Evolutionary conservation across 2,888 invertebrate species (phyloP).

Genomic region (Oscheius sp.): DNA sequence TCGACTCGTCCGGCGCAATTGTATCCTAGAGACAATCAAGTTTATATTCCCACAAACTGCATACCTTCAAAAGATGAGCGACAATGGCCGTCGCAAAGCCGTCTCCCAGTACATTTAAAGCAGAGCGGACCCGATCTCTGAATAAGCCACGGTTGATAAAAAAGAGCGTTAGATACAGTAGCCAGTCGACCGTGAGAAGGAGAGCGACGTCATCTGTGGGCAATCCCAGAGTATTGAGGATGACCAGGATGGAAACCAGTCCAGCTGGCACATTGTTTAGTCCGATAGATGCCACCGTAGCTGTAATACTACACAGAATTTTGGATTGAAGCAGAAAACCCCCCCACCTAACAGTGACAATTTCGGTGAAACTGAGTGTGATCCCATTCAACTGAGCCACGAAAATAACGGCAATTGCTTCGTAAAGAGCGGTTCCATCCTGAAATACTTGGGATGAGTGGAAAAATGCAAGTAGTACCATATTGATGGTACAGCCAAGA

Average conservation of each 20-base stretch:
- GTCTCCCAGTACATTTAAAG: constrained; percentile 77
- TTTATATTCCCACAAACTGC: neutral
- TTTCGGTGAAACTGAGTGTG: constrained; percentile 9
- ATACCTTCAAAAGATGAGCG: constrained; percentile 74
- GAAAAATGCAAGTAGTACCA: constrained; percentile 76
- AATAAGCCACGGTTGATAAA: no score
- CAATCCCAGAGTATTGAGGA: constrained; percentile 74
- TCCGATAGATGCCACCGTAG: constrained; percentile 94
- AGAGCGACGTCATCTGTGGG: constrained; percentile 74
- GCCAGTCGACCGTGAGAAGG: constrained; percentile 75
- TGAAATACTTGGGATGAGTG: constrained; percentile 77
- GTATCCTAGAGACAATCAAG: neutral
- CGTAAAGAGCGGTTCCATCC: constrained; percentile 74
- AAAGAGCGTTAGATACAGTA: no score
- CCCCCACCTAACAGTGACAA: constrained; percentile 21
- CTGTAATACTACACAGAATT: constrained; percentile 83
- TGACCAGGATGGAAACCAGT: constrained; percentile 72
- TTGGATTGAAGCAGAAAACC: constrained; percentile 58
- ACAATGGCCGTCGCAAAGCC: constrained; percentile 77
- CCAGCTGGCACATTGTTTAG: constrained; percentile 85
- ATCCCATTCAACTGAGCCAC: constrained; percentile 26
- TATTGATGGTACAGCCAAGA: constrained; percentile 80
- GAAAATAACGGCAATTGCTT: constrained; percentile 26
- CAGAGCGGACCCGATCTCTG: constrained; percentile 77
- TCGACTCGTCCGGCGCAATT: constrained; percentile 3